These are phyloP conservation scores for Philereme vetulata DNA, from an alignment of 2,888 invertebrate species.

Conservation along the genomic window DNA sequence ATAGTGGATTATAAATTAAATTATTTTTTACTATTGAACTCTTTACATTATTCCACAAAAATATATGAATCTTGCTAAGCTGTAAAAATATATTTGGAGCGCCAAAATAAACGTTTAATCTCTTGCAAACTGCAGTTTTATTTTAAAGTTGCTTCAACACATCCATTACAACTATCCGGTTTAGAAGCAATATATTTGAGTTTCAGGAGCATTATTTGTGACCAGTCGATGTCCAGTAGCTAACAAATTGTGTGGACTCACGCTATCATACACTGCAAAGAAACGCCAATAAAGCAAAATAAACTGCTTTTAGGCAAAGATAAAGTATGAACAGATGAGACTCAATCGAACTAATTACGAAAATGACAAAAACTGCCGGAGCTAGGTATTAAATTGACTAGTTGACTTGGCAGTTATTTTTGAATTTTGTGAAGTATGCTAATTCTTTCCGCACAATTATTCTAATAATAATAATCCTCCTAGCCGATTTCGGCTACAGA, in stretches of 20 bases:
- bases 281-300: conserved; percentile 57
- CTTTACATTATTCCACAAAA: no score
- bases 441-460: no score
- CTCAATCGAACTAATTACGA: neutral
- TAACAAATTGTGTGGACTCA: conserved; percentile 69
- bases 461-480: no score
- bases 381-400: no score
- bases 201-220: conserved; percentile 59
- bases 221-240: conserved; percentile 48
- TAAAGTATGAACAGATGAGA: conserved; percentile 6
- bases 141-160: conserved; percentile 30
- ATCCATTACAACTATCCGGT: conserved; percentile 50
- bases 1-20: no score
- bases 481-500: no score
- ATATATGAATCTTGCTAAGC: no score
- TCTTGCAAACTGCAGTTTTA: conserved; percentile 2
- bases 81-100: no score
- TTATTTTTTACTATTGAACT: no score
- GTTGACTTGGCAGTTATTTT: no score
- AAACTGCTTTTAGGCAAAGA: conserved; percentile 46
- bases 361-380: no score
- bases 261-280: conserved; percentile 59
- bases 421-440: no score
- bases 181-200: conserved; percentile 63
- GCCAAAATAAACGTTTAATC: neutral